These are phyloP conservation scores for Etia nguti DNA, from an alignment of 2,113 vertebrate genomes.

Conservation along the genomic window DNA sequence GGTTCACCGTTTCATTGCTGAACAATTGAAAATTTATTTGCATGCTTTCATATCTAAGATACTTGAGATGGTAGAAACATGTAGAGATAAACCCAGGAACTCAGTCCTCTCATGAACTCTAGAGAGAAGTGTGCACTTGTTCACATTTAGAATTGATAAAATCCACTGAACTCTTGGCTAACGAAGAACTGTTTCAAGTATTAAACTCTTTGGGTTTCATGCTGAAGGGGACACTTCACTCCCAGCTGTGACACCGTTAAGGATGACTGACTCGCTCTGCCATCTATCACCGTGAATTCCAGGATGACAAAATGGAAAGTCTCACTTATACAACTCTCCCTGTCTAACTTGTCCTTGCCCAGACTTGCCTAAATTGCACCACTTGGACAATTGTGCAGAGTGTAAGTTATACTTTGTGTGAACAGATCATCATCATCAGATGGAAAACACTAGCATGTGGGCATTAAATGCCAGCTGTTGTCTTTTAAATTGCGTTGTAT, in stretches of 20 bases:
- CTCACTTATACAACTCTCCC: neutral
- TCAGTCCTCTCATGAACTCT: neutral
- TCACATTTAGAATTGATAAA: neutral
- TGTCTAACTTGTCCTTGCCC: neutral
- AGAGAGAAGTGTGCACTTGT: neutral
- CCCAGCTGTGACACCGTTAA: neutral
- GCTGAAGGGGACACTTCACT: neutral
- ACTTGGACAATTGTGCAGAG: neutral
- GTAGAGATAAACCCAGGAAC: neutral
- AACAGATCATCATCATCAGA: neutral
- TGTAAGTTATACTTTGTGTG: neutral
- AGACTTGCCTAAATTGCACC: constrained; percentile 44
- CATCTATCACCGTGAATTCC: constrained; percentile 47
- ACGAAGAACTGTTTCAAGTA: neutral
- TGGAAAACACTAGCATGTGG: constrained; percentile 15
- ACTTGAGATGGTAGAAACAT: neutral
- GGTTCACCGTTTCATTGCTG: neutral
- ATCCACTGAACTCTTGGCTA: neutral
- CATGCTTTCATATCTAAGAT: neutral
- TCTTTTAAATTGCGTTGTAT: neutral
- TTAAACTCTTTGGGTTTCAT: neutral
- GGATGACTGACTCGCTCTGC: neutral
- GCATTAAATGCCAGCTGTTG: constrained; percentile 56
- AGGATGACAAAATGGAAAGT: constrained; percentile 61
- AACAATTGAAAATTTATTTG: neutral